Conservation (phyloP, 2,888 invertebrate genomes). For the Caenorhabditis plicata region DNA sequence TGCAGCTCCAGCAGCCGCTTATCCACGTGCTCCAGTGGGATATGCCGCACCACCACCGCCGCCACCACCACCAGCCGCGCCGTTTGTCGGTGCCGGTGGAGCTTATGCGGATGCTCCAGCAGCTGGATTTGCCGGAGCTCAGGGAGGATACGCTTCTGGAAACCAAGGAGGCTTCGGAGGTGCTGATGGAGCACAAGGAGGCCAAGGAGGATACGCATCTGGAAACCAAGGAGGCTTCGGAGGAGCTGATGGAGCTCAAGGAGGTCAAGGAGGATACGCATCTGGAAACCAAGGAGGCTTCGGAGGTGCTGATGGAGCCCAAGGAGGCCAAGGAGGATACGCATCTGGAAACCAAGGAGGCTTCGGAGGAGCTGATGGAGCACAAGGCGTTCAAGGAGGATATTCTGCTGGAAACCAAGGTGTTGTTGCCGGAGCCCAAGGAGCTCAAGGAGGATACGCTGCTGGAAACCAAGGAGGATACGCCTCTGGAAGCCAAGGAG, state of each 20-base stretch:
- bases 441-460: constrained; percentile 1
- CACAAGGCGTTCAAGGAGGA: constrained; percentile 15
- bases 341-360: constrained; percentile 12
- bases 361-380: constrained; percentile 9
- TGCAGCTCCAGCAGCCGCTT: constrained; percentile 27
- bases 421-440: constrained; percentile 4
- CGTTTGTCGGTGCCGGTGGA: constrained; percentile 4
- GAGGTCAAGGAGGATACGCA: constrained; percentile 2
- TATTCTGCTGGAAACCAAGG: too few species aligned
- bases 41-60: constrained; percentile 28
- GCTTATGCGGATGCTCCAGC: background rate
- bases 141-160: too few species aligned
- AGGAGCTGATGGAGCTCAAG: constrained; percentile 1
- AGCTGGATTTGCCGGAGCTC: constrained; percentile 22
- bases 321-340: constrained; percentile 13
- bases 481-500: constrained; percentile 12
- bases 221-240: background rate
- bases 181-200: too few species aligned
- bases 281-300: constrained; percentile 13
- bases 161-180: too few species aligned
- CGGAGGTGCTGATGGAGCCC: constrained; percentile 12
- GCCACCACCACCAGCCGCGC: constrained; percentile 20
- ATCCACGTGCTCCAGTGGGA: constrained; percentile 30
- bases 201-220: constrained; percentile 14
- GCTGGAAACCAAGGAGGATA: constrained; percentile 5